Conservation (phyloP, 2,113 vertebrate species). For the Petaurus breviceps region DNA sequence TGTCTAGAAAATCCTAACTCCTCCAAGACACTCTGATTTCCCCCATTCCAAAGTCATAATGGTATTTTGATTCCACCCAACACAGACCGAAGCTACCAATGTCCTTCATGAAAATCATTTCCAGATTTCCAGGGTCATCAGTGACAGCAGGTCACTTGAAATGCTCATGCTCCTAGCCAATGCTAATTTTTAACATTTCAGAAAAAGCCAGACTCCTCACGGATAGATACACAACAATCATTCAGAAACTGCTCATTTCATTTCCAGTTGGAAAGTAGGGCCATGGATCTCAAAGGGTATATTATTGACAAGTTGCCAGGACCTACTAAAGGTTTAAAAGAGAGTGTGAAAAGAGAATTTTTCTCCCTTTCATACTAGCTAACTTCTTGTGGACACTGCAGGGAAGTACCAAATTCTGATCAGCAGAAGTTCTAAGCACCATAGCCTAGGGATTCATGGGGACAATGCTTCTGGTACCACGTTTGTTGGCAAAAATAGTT, state of each 20-base stretch:
- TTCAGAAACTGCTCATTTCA: constrained; percentile 37
- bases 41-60: not conserved
- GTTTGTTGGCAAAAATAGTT: not conserved
- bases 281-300: not conserved
- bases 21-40: not conserved
- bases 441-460: not conserved
- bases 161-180: constrained; percentile 15
- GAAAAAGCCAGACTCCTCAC: constrained; percentile 30
- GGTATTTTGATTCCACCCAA: not conserved
- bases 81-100: not conserved
- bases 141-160: constrained; percentile 44
- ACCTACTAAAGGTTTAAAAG: not conserved
- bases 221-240: not conserved
- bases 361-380: not conserved
- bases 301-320: not conserved
- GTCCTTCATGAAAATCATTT: constrained; percentile 27
- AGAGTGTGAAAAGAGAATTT: not conserved
- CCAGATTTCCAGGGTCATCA: constrained; percentile 27
- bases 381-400: not conserved
- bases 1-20: not conserved
- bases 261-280: constrained; percentile 43
- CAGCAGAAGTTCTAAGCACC: not conserved
- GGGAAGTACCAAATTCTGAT: not conserved
- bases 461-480: too few species aligned
- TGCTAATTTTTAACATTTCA: constrained; percentile 66